Percentiles rank a stretch among this genome's conserved stretches.
Evolutionary conservation across 2,888 invertebrate genomes (phyloP).

Genomic region (Lepas anatifera): DNA sequence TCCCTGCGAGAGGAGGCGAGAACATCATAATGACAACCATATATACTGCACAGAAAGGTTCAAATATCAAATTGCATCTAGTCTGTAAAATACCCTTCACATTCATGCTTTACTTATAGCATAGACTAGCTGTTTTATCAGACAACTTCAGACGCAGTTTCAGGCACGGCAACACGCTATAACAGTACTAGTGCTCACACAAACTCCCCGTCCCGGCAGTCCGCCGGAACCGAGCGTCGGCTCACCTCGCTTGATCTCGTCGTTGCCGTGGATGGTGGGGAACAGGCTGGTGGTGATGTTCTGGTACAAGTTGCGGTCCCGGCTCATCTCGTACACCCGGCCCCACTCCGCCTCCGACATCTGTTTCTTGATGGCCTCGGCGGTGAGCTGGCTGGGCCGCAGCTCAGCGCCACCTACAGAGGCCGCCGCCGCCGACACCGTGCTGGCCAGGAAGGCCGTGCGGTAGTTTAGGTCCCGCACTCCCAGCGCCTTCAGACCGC

Average conservation of each 20-base stretch:
- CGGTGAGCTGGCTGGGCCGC: conserved; percentile 66
- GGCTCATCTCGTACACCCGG: conserved; percentile 92
- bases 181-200: too few species aligned
- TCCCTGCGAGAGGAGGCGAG: too few species aligned
- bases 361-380: conserved; percentile 81
- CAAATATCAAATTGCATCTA: too few species aligned
- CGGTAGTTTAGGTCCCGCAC: conserved; percentile 74
- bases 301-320: conserved; percentile 71
- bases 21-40: too few species aligned
- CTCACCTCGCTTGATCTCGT: conserved; percentile 71
- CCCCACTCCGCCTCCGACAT: conserved; percentile 92
- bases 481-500: conserved; percentile 73
- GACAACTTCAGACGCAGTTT: too few species aligned
- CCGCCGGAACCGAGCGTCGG: too few species aligned
- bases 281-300: conserved; percentile 86
- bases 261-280: conserved; percentile 92
- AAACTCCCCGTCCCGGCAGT: too few species aligned
- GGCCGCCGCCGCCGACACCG: conserved; percentile 30
- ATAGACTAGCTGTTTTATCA: too few species aligned
- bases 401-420: background rate
- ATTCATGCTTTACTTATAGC: too few species aligned
- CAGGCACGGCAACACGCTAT: too few species aligned
- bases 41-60: too few species aligned
- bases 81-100: too few species aligned
- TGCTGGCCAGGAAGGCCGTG: conserved; percentile 88